Evolutionary conservation across 2,113 vertebrate species (phyloP), one percentile per base, ranked within the genome.

Genomic region (Tachuris rubrigastra): DNA sequence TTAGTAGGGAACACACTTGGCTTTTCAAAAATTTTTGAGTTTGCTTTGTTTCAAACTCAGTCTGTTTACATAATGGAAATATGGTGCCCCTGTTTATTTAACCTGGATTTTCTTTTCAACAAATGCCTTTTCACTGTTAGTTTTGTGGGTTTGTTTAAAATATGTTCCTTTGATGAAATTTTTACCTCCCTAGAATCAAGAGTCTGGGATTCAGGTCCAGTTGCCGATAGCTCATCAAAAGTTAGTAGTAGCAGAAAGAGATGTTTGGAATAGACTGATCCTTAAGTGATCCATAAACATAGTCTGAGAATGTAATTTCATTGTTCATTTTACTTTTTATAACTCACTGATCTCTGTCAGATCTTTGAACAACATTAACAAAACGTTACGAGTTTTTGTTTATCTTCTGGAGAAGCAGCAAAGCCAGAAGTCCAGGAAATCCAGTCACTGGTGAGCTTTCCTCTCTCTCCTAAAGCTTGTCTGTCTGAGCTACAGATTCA

Each of bases 381-480:
- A 83, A 85, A 68, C 39, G 42, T 68, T 56, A 28, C 0, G 10
- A 83, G 58, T 42, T 89, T 66, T 83, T 28, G 4, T 81, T 93
- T 77, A 46, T 74, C 58, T 95, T 79, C 53, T 73, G 46, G 52
- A 65, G 67, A 79, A 85, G 41, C 24, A 76, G 75, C 66, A 52
- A 85, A 92, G 52, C 85, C 62, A 50, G 56, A 91, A 87, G 37
- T 84, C 50, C 69, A 87, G 82, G 76, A 93, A 93, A 87, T 87
- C 31, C 4, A 6, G 49, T 80, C 65, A 53, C 8, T 33, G 28
- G 47, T 53, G 77, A 88, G 42, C 55, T 81, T 87, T 52, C 68
- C 73, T 47, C 52, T 81, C 35, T 78, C 35, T 31, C 31, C 39
- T 78, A 37, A 90, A 25, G 12, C 17, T 84, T 93, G 35, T 60